Base-by-base conservation (phyloP, 1,140 invertebrate genomes). In the Drosophila nannoptera region DNA sequence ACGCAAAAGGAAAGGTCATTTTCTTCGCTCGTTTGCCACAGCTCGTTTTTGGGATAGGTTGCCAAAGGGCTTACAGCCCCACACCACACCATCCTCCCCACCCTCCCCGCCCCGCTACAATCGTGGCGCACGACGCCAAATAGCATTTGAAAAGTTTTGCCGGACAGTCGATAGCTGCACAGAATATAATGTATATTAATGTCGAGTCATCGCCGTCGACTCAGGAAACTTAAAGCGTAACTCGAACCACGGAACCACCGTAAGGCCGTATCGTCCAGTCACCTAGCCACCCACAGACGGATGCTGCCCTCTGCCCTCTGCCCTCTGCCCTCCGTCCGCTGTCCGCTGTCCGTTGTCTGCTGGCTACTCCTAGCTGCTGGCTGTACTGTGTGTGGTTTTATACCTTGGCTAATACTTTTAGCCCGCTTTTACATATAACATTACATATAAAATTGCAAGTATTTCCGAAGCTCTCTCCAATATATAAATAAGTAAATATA, bases 1-100 rank as follows among this genome's bases (percentile, higher is more conserved):
- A 69, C 75, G 80, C 65, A 84, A 76, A 84, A 66, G 73, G 80
- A 84, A 83, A 84, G 80, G 81, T 84, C 63, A 84, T 84, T 84
- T 84, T 84, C 80, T 83, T 80, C 76, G 74, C 75, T 83, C 54
- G 68, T 59, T 70, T 69, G 73, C 65, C 74, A 54, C 56, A 80
- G 77, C 70, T 76, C 77, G 69, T 76, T 82, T 83, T 73, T 56
- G 32, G 45, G 50, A 77, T 86, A 84, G 80, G 80, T 84, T 84
- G 80, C 81, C 76, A 65, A 84, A 83, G 80, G 80, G 76, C 80
- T 84, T 77, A 76, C 55, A 36, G n/a, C 22, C 11, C 62, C 43
- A 12, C 8, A n/a, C n/a, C n/a, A n/a, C n/a, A n/a, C 5, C 8
- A 5, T 7, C 48, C 4, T n/a, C 31, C 14, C 42, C 12, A 8